Evolutionary conservation across 1,140 invertebrate genomes (phyloP).

Genomic region (Drosophila tsacasi): DNA sequence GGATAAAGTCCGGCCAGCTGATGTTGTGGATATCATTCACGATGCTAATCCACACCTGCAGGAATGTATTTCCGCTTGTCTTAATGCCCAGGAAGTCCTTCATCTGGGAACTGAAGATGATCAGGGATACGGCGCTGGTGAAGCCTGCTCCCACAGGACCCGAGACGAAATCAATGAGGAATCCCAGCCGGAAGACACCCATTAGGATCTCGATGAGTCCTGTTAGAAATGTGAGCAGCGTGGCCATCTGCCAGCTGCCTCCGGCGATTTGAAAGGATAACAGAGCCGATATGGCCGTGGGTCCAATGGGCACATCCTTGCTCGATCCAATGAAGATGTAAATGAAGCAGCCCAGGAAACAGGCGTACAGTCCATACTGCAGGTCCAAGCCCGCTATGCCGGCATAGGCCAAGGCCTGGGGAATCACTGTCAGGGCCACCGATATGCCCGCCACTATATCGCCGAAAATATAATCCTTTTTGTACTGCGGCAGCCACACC

Average conservation of each 20-base stretch:
- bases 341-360: slow-evolving; percentile 95
- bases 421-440: slow-evolving; percentile 93
- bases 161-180: slow-evolving; percentile 97
- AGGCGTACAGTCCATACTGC: slow-evolving; percentile 94
- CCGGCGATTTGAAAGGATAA: slow-evolving; percentile 92
- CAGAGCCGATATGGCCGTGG: slow-evolving; percentile 93
- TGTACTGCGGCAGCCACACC: slow-evolving; percentile 91
- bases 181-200: slow-evolving; percentile 95
- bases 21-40: slow-evolving; percentile 88
- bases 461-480: slow-evolving; percentile 87
- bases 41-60: slow-evolving; percentile 91
- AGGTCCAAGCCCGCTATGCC: slow-evolving; percentile 92
- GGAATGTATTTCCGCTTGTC: slow-evolving; percentile 90
- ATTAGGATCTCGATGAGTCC: slow-evolving; percentile 94
- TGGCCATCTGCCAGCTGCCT: slow-evolving; percentile 90
- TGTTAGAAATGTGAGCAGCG: slow-evolving; percentile 92
- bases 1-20: slow-evolving; percentile 88
- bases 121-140: slow-evolving; percentile 96
- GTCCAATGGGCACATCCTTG: slow-evolving; percentile 95
- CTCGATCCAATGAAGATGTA: slow-evolving; percentile 96
- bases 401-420: slow-evolving; percentile 93
- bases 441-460: slow-evolving; percentile 95
- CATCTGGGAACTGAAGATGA: slow-evolving; percentile 95
- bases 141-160: slow-evolving; percentile 97
- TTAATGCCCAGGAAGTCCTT: slow-evolving; percentile 94